These are phyloP conservation scores for Rhabdomys pumilio DNA, from an alignment of 2,797 vertebrate genomes.

Conservation along the genomic window DNA sequence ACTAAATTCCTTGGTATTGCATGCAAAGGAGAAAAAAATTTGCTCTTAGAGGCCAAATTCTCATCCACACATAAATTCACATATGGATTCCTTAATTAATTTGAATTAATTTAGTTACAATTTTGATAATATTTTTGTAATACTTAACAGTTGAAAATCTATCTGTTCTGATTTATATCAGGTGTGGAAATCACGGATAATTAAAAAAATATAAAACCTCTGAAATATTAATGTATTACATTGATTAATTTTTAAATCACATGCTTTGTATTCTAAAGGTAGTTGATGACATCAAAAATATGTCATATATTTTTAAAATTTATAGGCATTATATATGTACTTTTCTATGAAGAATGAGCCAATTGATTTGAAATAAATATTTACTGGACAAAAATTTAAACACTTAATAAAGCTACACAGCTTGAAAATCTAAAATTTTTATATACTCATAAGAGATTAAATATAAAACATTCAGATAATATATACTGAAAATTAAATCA, in stretches of 20 bases:
- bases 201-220: conserved; percentile 59
- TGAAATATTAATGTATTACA: conserved; percentile 37
- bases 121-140: conserved; percentile 56
- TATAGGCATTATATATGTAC: neutral
- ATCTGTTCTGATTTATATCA: conserved; percentile 28
- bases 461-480: neutral
- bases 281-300: conserved; percentile 65
- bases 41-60: conserved; percentile 76
- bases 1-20: conserved; percentile 75
- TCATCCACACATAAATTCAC: conserved; percentile 75
- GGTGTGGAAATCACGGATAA: conserved; percentile 22
- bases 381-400: neutral
- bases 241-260: conserved; percentile 47
- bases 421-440: conserved; percentile 24
- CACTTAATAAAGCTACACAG: neutral
- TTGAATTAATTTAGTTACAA: conserved; percentile 67
- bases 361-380: conserved; percentile 55
- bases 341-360: neutral
- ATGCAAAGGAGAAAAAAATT: conserved; percentile 32
- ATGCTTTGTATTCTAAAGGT: conserved; percentile 1
- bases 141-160: conserved; percentile 73
- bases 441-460: neutral
- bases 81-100: conserved; percentile 62
- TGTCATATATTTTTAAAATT: neutral
- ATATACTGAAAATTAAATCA: neutral